Evolutionary conservation across 1,140 invertebrate genomes (phyloP).

Genomic region (Globodera rostochiensis): DNA sequence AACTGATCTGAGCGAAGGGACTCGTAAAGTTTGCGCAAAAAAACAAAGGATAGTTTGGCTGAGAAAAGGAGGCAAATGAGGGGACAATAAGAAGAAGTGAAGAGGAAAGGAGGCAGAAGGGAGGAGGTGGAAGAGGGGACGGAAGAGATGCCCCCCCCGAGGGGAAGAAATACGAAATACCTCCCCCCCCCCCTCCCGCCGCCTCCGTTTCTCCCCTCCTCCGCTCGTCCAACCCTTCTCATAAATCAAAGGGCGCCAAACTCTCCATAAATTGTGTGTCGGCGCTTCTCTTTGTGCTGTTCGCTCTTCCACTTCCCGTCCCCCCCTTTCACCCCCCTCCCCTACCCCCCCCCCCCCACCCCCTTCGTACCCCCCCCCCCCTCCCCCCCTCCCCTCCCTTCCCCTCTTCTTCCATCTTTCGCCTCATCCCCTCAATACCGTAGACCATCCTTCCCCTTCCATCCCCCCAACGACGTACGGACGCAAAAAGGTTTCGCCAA

Average conservation of each 20-base stretch:
- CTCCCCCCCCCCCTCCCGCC: neutral
- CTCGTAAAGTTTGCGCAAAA: too few species aligned
- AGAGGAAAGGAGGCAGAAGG: neutral
- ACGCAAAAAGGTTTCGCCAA: neutral
- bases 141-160: neutral
- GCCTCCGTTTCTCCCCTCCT: neutral
- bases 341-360: neutral
- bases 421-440: too few species aligned
- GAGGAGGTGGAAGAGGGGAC: neutral
- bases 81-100: too few species aligned
- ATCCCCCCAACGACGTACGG: too few species aligned
- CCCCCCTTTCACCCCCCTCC: neutral
- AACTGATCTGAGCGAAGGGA: too few species aligned
- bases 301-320: neutral
- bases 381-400: neutral
- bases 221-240: neutral
- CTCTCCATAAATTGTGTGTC: constrained; percentile 13
- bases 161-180: neutral
- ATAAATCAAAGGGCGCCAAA: constrained; percentile 18
- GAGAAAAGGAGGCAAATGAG: too few species aligned
- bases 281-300: constrained; percentile 9
- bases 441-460: neutral
- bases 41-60: too few species aligned
- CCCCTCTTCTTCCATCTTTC: neutral
- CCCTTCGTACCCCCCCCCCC: neutral